Conservation (phyloP, 2,888 invertebrate species). For the Glaucopsyche alexis region DNA sequence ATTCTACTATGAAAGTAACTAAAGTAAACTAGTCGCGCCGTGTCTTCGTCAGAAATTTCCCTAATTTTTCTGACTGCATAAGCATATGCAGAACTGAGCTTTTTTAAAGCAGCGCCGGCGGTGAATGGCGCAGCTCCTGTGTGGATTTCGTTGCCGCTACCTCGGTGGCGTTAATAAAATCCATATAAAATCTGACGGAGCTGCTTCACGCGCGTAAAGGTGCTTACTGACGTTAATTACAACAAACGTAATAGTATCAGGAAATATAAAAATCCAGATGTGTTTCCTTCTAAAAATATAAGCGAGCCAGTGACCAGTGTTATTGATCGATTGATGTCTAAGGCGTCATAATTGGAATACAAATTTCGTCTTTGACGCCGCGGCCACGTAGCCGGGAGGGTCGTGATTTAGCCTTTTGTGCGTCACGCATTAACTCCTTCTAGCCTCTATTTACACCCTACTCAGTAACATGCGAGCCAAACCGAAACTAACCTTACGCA, state of each 20-base stretch:
- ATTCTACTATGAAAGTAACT: too few relatives aligned
- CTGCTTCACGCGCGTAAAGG: too few relatives aligned
- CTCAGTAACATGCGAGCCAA: conserved; percentile 39
- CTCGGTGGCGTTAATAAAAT: too few relatives aligned
- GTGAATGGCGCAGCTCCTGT: too few relatives aligned
- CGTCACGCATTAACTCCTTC: conserved; percentile 78
- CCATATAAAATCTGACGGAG: too few relatives aligned
- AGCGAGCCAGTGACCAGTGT: conserved; percentile 40
- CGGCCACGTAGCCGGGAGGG: conserved; percentile 58
- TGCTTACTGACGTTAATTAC: background rate
- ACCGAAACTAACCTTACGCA: conserved; percentile 51
- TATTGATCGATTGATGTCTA: conserved; percentile 51
- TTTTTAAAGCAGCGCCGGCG: too few relatives aligned
- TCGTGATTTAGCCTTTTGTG: conserved; percentile 79
- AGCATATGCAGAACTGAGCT: too few relatives aligned
- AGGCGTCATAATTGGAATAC: conserved; percentile 77
- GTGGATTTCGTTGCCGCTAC: too few relatives aligned
- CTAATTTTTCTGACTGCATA: too few relatives aligned
- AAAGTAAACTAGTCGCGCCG: too few relatives aligned
- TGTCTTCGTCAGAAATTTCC: too few relatives aligned
- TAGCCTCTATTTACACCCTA: conserved; percentile 63
- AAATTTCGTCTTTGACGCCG: conserved; percentile 75
- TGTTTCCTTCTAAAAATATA: background rate
- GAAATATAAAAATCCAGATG: background rate
- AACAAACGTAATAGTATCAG: background rate